Conservation (phyloP, 2,797 vertebrate genomes). For the Gymnodraco acuticeps region DNA sequence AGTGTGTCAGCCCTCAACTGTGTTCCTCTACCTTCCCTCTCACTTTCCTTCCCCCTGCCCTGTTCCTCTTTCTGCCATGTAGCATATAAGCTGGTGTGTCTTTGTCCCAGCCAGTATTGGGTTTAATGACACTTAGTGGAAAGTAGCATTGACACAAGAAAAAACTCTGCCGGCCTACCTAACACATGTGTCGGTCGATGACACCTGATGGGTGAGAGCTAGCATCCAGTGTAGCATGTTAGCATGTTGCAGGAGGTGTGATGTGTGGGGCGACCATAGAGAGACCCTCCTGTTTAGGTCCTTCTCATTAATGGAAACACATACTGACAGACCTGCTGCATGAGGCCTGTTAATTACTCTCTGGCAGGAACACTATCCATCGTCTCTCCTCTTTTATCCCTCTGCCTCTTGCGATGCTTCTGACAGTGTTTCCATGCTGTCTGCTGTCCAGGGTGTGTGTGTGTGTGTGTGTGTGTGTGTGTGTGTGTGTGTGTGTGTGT, state of each 20-base stretch:
- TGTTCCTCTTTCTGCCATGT: conserved; percentile 43
- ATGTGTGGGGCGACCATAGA: conserved; percentile 30
- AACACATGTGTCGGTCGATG: conserved; percentile 50
- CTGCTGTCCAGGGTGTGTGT: conserved; percentile 42
- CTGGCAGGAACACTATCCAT: conserved; percentile 54
- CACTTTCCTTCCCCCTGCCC: conserved; percentile 30
- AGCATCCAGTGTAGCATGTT: conserved; percentile 48
- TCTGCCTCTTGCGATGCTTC: conserved; percentile 40
- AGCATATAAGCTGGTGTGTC: conserved; percentile 9
- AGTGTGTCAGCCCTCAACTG: conserved; percentile 72
- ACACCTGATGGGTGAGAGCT: conserved; percentile 44
- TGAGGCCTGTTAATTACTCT: conserved; percentile 64
- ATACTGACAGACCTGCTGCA: conserved; percentile 56
- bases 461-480: not conserved
- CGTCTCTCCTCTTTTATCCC: conserved; percentile 51
- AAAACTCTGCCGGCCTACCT: conserved; percentile 30
- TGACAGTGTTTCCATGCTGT: conserved; percentile 52
- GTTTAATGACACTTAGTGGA: conserved; percentile 63
- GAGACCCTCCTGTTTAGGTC: conserved; percentile 40
- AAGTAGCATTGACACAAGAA: conserved; percentile 37
- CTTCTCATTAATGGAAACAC: conserved; percentile 55
- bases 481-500: conserved; percentile 14
- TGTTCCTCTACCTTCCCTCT: conserved; percentile 46
- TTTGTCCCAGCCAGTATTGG: conserved; percentile 54
- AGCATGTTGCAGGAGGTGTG: conserved; percentile 39